phyloP scores from a whole-genome alignment of 2,888 invertebrate genomes.

The Neelides folsomi region DNA sequence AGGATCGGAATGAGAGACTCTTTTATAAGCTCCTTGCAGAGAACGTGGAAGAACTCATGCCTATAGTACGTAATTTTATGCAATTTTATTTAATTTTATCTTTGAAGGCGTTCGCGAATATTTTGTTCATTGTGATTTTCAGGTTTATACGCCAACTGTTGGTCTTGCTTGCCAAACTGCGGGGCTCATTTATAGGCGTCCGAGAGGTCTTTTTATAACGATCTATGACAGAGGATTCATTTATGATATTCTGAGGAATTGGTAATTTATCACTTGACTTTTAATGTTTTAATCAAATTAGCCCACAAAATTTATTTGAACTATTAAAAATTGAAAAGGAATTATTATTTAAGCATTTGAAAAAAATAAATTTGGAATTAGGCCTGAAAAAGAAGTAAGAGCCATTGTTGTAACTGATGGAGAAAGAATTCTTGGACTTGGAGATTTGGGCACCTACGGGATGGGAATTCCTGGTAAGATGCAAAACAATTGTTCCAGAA shows the following conservation, averaged over 20 bases:
- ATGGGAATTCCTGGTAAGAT: slow-evolving; percentile 82
- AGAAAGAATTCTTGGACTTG: slow-evolving; percentile 91
- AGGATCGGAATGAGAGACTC: slow-evolving; percentile 91
- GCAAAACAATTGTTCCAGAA: no score
- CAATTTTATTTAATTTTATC: no score
- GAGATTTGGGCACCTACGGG: slow-evolving; percentile 91
- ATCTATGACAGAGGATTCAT: slow-evolving; percentile 92
- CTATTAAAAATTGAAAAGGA: no score
- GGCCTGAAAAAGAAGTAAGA: slow-evolving; percentile 73
- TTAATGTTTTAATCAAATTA: no score
- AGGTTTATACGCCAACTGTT: slow-evolving; percentile 92
- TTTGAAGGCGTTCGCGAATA: no score
- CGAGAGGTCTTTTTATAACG: slow-evolving; percentile 88
- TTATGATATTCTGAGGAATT: slow-evolving; percentile 84
- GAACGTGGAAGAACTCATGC: slow-evolving; percentile 85
- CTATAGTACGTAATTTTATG: slow-evolving; percentile 47
- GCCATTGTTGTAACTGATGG: slow-evolving; percentile 95
- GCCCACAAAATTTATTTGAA: no score
- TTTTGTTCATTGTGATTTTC: no score
- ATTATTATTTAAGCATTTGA: no score
- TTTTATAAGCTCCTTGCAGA: slow-evolving; percentile 82
- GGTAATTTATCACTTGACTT: slow-evolving; percentile 52
- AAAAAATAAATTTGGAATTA: slow-evolving; percentile 46
- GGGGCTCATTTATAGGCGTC: slow-evolving; percentile 72
- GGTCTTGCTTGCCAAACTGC: slow-evolving; percentile 95